Base-by-base conservation (phyloP, 2,888 invertebrate species). In the Prosapia bicincta region DNA sequence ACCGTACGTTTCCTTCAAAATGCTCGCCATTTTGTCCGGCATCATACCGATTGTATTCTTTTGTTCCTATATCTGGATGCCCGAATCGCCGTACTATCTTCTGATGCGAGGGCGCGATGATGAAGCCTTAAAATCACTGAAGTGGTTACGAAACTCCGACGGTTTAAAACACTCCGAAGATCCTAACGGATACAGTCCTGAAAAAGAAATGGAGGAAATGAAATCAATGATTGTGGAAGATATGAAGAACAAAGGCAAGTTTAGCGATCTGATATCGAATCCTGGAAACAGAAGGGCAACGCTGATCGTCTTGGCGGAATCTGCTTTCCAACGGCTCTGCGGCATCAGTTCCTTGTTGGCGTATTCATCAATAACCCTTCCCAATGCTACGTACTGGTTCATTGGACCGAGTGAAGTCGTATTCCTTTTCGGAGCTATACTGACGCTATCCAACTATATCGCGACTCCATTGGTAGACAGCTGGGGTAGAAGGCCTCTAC, bases 311-410 rank as follows among this genome's bases (percentile, higher is more conserved):
- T 15, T 74, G 25, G 71, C 78, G 10, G 76, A 79, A 32, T 80
- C 81, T 2, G 78, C 79, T 10, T 78, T 81, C 71, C 81, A 81
- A 66, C 92, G 93, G 82, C 86, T 90, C 72, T 89, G 89, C 81
- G 90, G 90, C 0, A 90, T 90, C 78, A 89, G 89, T 76, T 89
- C 90, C 0, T 87, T 90, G 10, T 86, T 90, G 7, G 88, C 90
- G 3, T 90, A 90, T 81, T 88, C 90, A 0, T 88, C 90, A 77
- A 85, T 85, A 0, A 92, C 93, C 80, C 91, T 93, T 30, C 78
- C 80, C 82, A 86, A 86, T 79, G 82, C 84, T 30, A 82, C 84
- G 54, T 54, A 54, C 13, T 85, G 80, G 24, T 77, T 79, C 13
- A 32, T 78, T 5, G 76, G 76, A 0, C 74, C 73, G 0, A 73